phyloP scores from a whole-genome alignment of 2,888 invertebrate genomes.

The Papilio elwesi region DNA sequence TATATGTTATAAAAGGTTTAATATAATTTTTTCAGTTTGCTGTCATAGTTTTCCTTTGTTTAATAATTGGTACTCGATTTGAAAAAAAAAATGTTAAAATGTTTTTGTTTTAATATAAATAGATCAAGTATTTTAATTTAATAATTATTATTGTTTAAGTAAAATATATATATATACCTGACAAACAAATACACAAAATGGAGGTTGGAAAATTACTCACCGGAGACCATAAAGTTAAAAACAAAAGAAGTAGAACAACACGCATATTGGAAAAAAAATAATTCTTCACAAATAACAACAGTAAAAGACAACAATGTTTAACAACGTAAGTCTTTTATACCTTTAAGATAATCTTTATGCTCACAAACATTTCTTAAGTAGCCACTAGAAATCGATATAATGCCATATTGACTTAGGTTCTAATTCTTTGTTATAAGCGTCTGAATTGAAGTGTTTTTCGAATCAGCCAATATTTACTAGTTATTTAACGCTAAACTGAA shows the following conservation, averaged over 20 bases:
- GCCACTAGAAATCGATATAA: constrained; percentile 11
- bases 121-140: too few species aligned
- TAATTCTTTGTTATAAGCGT: background rate
- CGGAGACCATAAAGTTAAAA: constrained; percentile 25
- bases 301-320: constrained; percentile 5
- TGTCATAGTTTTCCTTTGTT: too few species aligned
- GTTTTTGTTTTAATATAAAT: too few species aligned
- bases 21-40: background rate
- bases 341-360: too few species aligned
- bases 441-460: constrained; percentile 19
- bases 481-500: too few species aligned
- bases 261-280: constrained; percentile 18
- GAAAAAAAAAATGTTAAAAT: too few species aligned
- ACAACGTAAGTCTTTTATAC: constrained; percentile 19
- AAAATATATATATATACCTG: too few species aligned
- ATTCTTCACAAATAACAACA: background rate
- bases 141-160: too few species aligned
- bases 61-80: too few species aligned
- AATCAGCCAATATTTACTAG: background rate
- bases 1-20: background rate
- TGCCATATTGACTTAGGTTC: constrained; percentile 20
- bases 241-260: background rate
- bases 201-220: background rate
- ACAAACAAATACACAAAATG: too few species aligned
- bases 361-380: background rate